These are phyloP conservation scores for Pogona vitticeps DNA, from an alignment of 2,113 vertebrate genomes.

Conservation along the genomic window DNA sequence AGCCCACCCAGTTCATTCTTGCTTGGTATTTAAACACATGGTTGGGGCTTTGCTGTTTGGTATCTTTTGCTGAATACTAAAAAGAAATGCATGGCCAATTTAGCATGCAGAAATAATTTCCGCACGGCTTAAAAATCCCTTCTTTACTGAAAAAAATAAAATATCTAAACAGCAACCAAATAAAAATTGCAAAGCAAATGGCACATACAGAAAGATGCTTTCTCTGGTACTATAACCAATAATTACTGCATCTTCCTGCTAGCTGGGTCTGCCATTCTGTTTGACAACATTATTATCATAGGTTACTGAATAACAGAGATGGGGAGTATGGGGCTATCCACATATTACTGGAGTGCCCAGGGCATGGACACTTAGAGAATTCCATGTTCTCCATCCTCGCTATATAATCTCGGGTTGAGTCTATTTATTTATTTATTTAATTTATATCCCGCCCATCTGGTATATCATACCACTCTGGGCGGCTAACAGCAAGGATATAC, in stretches of 20 bases:
- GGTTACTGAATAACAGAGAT: background rate
- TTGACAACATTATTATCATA: background rate
- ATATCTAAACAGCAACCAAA: slow-evolving; percentile 26
- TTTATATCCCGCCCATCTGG: too few species aligned
- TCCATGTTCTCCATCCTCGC: background rate
- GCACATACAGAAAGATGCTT: background rate
- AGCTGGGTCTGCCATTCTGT: background rate
- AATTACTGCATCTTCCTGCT: background rate
- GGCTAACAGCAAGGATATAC: too few species aligned
- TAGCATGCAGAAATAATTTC: slow-evolving; percentile 33
- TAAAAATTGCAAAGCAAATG: slow-evolving; percentile 1
- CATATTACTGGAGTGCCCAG: background rate
- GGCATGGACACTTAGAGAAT: background rate
- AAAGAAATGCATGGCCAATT: slow-evolving; percentile 45
- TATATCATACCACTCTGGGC: too few species aligned
- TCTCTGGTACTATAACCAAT: too few species aligned
- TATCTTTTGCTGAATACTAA: slow-evolving; percentile 48
- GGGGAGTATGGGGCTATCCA: background rate
- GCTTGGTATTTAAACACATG: slow-evolving; percentile 38
- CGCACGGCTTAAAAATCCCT: slow-evolving; percentile 35
- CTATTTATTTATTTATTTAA: too few species aligned
- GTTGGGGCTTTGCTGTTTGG: slow-evolving; percentile 38
- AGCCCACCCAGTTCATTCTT: slow-evolving; percentile 47
- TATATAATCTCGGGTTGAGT: background rate
- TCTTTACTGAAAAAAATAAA: background rate